These are phyloP conservation scores for Abrostola triplasia DNA, from an alignment of 2,888 invertebrate species.

Conservation along the genomic window DNA sequence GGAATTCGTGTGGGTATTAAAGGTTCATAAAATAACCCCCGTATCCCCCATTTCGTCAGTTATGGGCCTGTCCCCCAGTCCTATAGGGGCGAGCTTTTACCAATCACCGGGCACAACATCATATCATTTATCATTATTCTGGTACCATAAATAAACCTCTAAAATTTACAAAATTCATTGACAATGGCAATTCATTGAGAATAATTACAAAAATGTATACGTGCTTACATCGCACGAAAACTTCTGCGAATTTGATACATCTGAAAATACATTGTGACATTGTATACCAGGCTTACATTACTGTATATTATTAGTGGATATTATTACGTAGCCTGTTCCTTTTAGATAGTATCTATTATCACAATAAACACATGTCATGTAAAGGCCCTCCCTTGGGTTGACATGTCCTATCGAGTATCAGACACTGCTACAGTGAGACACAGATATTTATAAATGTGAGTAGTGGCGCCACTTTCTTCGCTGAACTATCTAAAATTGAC, in stretches of 20 bases:
- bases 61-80: too few species aligned
- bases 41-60: too few species aligned
- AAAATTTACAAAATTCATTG: too few species aligned
- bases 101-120: too few species aligned
- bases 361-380: conserved; percentile 31
- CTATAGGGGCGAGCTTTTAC: too few species aligned
- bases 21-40: too few species aligned
- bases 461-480: background rate
- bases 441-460: conserved; percentile 13
- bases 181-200: too few species aligned
- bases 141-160: too few species aligned
- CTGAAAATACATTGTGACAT: conserved; percentile 22
- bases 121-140: too few species aligned
- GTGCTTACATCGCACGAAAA: background rate
- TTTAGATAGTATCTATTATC: conserved; percentile 39
- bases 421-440: conserved; percentile 13
- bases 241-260: background rate
- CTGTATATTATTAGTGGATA: conserved; percentile 4
- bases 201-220: too few species aligned
- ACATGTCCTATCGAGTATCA: conserved; percentile 36
- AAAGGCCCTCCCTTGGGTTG: conserved; percentile 21
- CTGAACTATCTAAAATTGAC: too few species aligned
- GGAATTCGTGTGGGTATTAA: background rate
- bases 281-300: conserved; percentile 32
- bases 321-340: conserved; percentile 22